Evolutionary conservation across 2,888 invertebrate genomes (phyloP), one percentile per base, ranked within the genome.

Genomic region (Plutella xylostella): DNA sequence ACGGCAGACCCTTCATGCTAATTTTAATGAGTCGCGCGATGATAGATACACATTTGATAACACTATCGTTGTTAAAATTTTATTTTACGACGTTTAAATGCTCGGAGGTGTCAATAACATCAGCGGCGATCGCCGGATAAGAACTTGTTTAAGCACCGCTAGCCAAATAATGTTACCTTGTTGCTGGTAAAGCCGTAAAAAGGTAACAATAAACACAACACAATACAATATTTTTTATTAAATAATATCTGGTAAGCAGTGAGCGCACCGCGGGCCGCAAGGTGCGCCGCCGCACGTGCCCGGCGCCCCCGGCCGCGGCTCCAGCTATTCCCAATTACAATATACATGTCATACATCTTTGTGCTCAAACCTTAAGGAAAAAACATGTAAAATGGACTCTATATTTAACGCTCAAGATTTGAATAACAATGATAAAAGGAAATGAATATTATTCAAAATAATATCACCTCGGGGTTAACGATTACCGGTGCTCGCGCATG

Each of bases 381-480:
- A 64, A 60, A 64, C 60, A 63, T 63, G 58, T 63, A 76, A 78
- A 76, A 61, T 79, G 68, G 66, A 78, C 82, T 68, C 66, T 80
- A 73, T 58, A 63, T 59, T 70, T 56, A 58, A 55, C 54, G 53
- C 61, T 61, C 73, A 75, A 76, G 67, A 66, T 73, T 78, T 72
- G 64, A 75, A 77, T 76, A 74, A 72, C 74, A 75, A 75, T 71
- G 65, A 70, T 68, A 72, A 73, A n/a, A 75, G 71, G 72, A 73
- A 83, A 77, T 78, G 74, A 68, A 77, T 78, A 79, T 38, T 47
- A 45, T 82, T 80, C 69, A 78, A 80, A 82, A 82, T 80, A 79
- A 82, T 83, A 83, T 82, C 83, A 83, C 83, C 83, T 76, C 82
- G 65, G 82, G 83, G 83, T 82, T 82, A 83, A 83, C 82, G 83